phyloP scores from a whole-genome alignment of 2,797 vertebrate genomes.

The Monodelphis domestica region DNA sequence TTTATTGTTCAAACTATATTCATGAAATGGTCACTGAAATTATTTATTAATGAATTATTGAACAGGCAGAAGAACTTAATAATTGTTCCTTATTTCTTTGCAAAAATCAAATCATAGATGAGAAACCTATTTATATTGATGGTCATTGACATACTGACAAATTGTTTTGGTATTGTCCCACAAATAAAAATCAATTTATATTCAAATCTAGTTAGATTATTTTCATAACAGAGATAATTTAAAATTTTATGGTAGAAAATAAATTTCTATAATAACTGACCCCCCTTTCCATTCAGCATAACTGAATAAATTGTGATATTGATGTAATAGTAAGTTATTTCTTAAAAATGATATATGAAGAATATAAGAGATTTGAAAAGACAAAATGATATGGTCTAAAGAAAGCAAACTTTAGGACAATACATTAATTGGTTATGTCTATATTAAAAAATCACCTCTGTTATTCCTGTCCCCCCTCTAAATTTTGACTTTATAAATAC shows the following conservation, averaged over 20 bases:
- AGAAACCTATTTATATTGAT: conserved; percentile 25
- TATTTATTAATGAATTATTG: conserved; percentile 37
- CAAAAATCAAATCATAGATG: conserved; percentile 10
- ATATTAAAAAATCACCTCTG: neutral
- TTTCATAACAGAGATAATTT: neutral
- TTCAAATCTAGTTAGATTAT: conserved; percentile 25
- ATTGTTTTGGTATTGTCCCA: conserved; percentile 40
- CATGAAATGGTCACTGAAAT: neutral
- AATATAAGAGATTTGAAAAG: neutral
- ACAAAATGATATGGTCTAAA: neutral
- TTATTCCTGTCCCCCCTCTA: neutral
- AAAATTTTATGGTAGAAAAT: neutral
- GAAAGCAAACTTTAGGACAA: neutral
- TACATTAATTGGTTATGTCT: neutral
- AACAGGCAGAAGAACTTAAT: conserved; percentile 43
- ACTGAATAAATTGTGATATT: neutral
- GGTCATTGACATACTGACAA: neutral
- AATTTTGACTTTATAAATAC: neutral
- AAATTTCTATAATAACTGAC: neutral
- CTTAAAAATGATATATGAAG: neutral
- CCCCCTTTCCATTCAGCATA: neutral
- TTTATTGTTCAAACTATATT: conserved; percentile 17
- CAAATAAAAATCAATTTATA: conserved; percentile 36
- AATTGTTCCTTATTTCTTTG: conserved; percentile 36
- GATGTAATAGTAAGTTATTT: neutral